Base-by-base conservation (phyloP, 2,797 vertebrate species). In the Myripristis murdjan region DNA sequence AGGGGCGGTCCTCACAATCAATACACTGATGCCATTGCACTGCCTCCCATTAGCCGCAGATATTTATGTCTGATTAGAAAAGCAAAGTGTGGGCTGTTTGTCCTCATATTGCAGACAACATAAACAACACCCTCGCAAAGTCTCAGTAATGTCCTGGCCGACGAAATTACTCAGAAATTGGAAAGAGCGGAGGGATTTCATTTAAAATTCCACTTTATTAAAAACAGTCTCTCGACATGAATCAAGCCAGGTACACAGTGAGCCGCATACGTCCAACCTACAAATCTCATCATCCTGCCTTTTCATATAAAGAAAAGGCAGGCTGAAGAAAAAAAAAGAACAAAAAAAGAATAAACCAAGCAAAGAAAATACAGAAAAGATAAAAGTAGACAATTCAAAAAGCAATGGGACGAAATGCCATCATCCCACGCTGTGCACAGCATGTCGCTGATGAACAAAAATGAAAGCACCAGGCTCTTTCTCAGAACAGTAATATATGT, bases 51-150 rank as follows among this genome's bases (percentile, higher is more conserved):
- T 85, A 85, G 59, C 62, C 56, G 23, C 59, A 75, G 64, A 86
- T 88, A 88, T 87, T 80, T 77, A 84, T 75, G 68, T 81, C 54
- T 59, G 71, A 81, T 63, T 81, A 47, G 75, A 64, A 58, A 75
- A 47, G 46, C 20, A 77, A 81, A 56, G 47, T 61, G 53, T 35
- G 43, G 35, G 63, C 44, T 1, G 31, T 88, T 88, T 78, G 78
- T 82, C 78, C 47, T 69, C 64, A 63, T 79, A 66, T 81, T 62
- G 51, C 10, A 58, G 47, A 31, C 44, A 80, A 75, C 51, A 15
- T 49, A 51, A 80, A 65, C 18, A 72, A 10, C 51, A 26, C 11
- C 5, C 15, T 22, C 33, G 48, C 41, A 49, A 63, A 22, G 18
- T 48, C 60, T 58, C 39, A 61, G 39, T 20, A 55, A 48, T 28